These are phyloP conservation scores for Paraplagusia blochii DNA, from an alignment of 2,113 vertebrate species.

Conservation along the genomic window DNA sequence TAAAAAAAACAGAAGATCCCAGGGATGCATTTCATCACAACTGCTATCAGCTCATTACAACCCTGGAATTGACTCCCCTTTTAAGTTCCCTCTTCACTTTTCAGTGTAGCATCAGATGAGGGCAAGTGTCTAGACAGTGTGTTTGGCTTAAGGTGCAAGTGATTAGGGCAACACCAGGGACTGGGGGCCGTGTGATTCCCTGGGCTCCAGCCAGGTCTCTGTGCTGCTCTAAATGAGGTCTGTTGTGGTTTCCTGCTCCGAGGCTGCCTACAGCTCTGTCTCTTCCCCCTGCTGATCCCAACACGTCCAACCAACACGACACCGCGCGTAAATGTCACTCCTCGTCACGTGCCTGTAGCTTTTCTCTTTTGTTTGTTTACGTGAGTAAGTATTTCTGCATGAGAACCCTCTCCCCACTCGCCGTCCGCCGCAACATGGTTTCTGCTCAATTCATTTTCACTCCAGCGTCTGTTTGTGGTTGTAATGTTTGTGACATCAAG, in stretches of 20 bases:
- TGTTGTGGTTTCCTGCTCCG: constrained; percentile 15
- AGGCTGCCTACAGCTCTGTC: constrained; percentile 45
- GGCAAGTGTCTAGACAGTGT: constrained; percentile 51
- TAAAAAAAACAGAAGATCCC: constrained; percentile 26
- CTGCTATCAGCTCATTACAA: constrained; percentile 40
- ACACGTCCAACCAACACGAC: constrained; percentile 42
- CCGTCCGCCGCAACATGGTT: background rate
- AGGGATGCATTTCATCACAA: constrained; percentile 47
- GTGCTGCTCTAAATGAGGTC: constrained; percentile 51
- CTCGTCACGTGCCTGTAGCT: background rate
- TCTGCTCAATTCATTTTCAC: constrained; percentile 1
- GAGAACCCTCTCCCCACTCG: background rate
- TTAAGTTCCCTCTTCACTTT: constrained; percentile 45
- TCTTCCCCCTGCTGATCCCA: constrained; percentile 41
- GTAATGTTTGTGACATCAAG: constrained; percentile 76
- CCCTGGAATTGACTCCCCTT: constrained; percentile 30
- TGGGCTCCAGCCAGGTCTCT: constrained; percentile 24
- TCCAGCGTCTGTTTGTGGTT: constrained; percentile 34
- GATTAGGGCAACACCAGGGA: constrained; percentile 53
- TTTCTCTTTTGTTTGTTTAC: constrained; percentile 19
- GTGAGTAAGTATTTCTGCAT: background rate
- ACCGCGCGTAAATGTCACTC: constrained; percentile 46
- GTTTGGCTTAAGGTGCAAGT: constrained; percentile 50
- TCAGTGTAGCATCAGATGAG: constrained; percentile 27
- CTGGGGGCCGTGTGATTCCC: constrained; percentile 47